These are phyloP conservation scores for Heteromurus nitidus DNA, from an alignment of 2,888 invertebrate species.

Conservation along the genomic window DNA sequence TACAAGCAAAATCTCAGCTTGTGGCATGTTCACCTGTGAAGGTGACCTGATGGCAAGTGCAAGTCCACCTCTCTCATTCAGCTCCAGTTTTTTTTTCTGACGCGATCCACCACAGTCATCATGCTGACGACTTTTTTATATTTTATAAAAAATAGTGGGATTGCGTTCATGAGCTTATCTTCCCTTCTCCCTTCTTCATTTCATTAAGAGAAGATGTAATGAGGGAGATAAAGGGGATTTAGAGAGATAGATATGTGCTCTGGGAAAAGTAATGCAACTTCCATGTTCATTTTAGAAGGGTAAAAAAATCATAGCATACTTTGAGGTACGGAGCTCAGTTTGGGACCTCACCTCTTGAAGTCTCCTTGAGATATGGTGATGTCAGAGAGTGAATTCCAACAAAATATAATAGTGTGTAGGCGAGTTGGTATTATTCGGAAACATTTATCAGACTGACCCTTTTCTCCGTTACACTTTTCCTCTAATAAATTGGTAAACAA, in stretches of 20 bases:
- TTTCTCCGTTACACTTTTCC: no score
- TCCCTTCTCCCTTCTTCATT: constrained; percentile 16
- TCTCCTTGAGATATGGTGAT: no score
- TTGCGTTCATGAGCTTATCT: no score
- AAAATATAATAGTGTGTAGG: no score
- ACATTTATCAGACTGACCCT: no score
- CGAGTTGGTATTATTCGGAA: no score
- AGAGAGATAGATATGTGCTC: background rate
- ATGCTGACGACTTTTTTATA: no score
- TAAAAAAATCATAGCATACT: background rate
- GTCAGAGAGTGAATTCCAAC: no score
- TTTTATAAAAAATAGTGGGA: no score
- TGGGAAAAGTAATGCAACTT: background rate
- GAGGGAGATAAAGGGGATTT: constrained; percentile 37
- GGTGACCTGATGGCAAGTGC: constrained; percentile 19
- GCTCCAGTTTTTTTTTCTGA: no score
- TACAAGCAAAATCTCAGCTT: constrained; percentile 58
- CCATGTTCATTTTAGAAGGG: background rate
- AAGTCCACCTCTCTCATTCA: background rate
- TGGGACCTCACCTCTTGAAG: constrained; percentile 16
- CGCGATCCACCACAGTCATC: no score
- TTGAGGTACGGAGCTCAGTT: background rate
- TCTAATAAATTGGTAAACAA: no score
- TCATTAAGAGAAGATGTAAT: constrained; percentile 55
- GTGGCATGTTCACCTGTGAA: constrained; percentile 48